Base-by-base conservation (phyloP, 2,888 invertebrate genomes). In the Cryptophagus acutangulus region DNA sequence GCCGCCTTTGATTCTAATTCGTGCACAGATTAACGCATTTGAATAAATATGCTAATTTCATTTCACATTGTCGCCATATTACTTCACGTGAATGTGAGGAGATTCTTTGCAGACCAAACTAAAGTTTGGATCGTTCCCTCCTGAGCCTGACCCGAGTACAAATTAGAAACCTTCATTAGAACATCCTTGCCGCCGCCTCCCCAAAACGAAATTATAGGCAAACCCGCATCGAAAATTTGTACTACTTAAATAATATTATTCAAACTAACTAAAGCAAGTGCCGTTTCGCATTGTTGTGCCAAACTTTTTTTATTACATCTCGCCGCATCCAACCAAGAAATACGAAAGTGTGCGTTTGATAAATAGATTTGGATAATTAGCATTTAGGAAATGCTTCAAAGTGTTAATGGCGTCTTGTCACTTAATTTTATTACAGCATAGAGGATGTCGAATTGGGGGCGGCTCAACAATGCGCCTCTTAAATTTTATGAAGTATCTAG, bases 31-130 rank as follows among this genome's bases (percentile, higher is more conserved):
- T 57, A 57, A 49, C 55, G 59, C 52, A 57, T 51, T 49, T 49
- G 48, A 59, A 61, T 59, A 58, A 59, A 54, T 61, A 60, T 60
- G 60, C 51, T 53, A 59, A 61, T 59, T 56, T 47, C 36, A 44
- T 47, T 54, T 53, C 42, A 45, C 51, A 45, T 45, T 40, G 43
- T 33, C 18, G 16, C 17, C 12, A 20, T 20, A 20, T n/a, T 17
- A 33, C 14, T n/a, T 13, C 10, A 10, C 5, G 6, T 34, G 12
- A 17, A 2, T 18, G 34, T 2, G 3, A 35, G n/a, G n/a, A n/a
- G 36, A 41, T 45, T 45, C 41, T 45, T 45, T 45, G 45, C 35
- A 38, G 45, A 35, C 17, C 45, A 41, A 36, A 34, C 33, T 36
- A 44, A 44, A 44, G 41, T 44, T 44, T 44, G 37, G 35, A 38